phyloP scores from a whole-genome alignment of 2,797 vertebrate species.

The Hirundo rustica region DNA sequence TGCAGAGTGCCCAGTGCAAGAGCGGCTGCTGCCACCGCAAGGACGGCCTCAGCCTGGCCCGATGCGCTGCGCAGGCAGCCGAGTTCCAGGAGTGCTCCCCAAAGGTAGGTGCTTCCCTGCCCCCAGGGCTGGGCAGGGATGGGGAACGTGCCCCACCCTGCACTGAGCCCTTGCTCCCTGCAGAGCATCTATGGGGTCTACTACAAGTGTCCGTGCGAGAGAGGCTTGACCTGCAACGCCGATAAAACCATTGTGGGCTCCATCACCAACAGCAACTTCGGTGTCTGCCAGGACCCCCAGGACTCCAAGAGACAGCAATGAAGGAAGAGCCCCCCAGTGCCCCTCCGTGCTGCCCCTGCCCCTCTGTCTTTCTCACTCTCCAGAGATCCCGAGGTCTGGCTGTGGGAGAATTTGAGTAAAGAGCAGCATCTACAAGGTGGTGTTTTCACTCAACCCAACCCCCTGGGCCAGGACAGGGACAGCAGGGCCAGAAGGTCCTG shows the following conservation, averaged over 20 bases:
- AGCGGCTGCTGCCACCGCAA: slow-evolving; percentile 74
- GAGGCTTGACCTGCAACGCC: slow-evolving; percentile 72
- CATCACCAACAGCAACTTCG: slow-evolving; percentile 79
- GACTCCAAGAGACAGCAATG: background rate
- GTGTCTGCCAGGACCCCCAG: slow-evolving; percentile 68
- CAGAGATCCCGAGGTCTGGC: background rate
- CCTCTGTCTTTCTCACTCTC: background rate
- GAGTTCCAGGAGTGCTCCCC: slow-evolving; percentile 76
- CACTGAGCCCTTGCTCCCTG: background rate
- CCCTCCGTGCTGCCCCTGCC: background rate
- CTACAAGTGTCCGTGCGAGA: slow-evolving; percentile 81
- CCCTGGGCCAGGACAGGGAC: rapidly evolving
- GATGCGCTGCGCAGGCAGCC: slow-evolving; percentile 58
- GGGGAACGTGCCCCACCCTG: rapidly evolving
- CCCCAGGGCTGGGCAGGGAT: rapidly evolving
- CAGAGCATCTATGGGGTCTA: slow-evolving; percentile 77
- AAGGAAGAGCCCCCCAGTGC: background rate
- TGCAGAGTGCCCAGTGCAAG: slow-evolving; percentile 76
- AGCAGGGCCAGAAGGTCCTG: background rate
- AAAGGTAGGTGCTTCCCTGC: slow-evolving; percentile 35
- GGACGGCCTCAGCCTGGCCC: slow-evolving; percentile 44
- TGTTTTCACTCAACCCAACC: rapidly evolving
- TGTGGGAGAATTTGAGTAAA: background rate
- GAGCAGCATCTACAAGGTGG: background rate
- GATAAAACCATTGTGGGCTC: slow-evolving; percentile 73